Base-by-base conservation (phyloP, 35 echinoderm and acorn worm species). In the Heliocidaris tuberculata region DNA sequence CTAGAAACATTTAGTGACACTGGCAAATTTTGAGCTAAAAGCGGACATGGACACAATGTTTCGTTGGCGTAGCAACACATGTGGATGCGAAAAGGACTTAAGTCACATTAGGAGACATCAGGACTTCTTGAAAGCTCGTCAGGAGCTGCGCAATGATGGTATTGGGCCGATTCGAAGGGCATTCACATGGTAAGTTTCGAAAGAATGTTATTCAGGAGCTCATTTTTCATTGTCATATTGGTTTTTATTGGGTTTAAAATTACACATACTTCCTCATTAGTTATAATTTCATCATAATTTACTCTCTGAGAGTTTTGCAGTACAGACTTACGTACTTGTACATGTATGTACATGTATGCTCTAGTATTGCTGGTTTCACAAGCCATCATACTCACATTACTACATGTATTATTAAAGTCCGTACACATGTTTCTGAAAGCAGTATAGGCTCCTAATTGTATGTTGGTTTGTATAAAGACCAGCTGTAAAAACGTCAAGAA, bases 21-120 rank as follows among this genome's bases (percentile, higher is more conserved):
- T n/a, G 17, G 27, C 24, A 78, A n/a, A 78, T 19, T n/a, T 27
- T 78, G 15, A 56, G 65, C 19, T 78, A 78, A 78, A 78, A 27
- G 5, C 65, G n/a, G 65, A 27, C 65, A 78, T 78, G 65, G 65
- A 93, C 91, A 59, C 50, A 16, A 93, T 93, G 91, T 93, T 93
- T 59, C 91, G 91, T 59, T 93, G 91, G 91, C 91, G 91, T 59
- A 93, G 91, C 91, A 93, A 93, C 48, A 93, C 91, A n/a, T 93
- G 91, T 59, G 91, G 91, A 13, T 93, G 91, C 50, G 91, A 93
- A 31, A 93, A 59, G 29, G 91, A 93, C 50, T 31, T 93, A 31
- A 49, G 8, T 49, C 47, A 59, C 50, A 52, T 52, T 48, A 32
- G 91, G 13, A 32, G 50, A 59, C 91, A 48, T 16, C 91, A 50